Base-by-base conservation (phyloP, 2,113 vertebrate species). In the Dicentrarchus labrax region DNA sequence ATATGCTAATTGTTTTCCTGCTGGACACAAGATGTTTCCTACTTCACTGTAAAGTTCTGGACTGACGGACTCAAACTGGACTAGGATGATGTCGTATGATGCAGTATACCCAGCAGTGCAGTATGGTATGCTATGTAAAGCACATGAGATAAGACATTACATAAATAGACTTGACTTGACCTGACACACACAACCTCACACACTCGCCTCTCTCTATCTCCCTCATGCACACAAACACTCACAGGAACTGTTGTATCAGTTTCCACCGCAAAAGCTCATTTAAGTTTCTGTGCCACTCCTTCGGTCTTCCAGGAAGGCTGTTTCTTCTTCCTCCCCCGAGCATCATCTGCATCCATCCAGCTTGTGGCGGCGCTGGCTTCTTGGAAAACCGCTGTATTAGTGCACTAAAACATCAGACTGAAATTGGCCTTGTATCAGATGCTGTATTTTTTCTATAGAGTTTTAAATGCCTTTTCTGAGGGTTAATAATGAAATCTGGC, bases 301-400 rank as follows among this genome's bases (percentile, higher is more conserved):
- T 73, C 17, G 1, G 39, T 68, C 79, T 83, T 80, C 68, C 82
- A 64, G 65, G 68, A 85, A 86, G 66, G n/a, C 2, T 36, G 68
- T 43, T 54, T 19, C 48, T 21, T 1, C 75, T 22, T 6, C 21
- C 19, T 53, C 71, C 60, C 60, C 51, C 19, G 9, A 51, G 50
- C 65, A 30, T 72, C 47, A 4, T 72, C 73, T 66, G 59, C 82
- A 39, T 79, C 43, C 38, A 17, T 51, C n/a, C 2, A 6, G 22
- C n/a, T 1, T 16, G 22, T 1, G 11, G 45, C 19, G 4, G 22
- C 51, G 61, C 10, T 0, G 1, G 15, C 66, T 16, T 54, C n/a
- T 48, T 41, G 47, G 45, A 41, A 81, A 64, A n/a, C 62, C 38
- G 1, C 17, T 17, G 4, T 3, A 16, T 66, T 13, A 4, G 4